Evolutionary conservation across 2,113 vertebrate species (phyloP).

Genomic region (Hiodon alosoides): DNA sequence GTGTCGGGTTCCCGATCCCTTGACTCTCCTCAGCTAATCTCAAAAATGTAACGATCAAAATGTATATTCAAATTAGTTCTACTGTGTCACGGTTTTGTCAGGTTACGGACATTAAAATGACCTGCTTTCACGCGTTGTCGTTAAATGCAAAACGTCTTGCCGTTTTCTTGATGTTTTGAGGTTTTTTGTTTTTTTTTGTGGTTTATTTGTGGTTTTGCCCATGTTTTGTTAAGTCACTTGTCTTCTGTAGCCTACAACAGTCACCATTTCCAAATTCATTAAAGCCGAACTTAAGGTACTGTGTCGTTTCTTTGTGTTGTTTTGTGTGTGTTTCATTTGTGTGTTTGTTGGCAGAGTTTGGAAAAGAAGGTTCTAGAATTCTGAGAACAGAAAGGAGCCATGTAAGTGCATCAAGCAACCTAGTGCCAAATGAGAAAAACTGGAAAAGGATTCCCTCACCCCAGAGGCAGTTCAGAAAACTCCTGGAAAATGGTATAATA

Average conservation of each 20-base stretch:
- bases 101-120: too few relatives aligned
- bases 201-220: background rate
- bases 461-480: too few relatives aligned
- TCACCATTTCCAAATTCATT: constrained; percentile 82
- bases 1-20: background rate
- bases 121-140: background rate
- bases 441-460: too few relatives aligned
- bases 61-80: background rate
- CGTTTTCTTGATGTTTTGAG: constrained; percentile 3
- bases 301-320: constrained; percentile 40
- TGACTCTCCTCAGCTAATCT: background rate
- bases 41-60: background rate
- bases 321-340: constrained; percentile 42
- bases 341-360: constrained; percentile 13
- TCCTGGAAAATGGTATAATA: too few relatives aligned
- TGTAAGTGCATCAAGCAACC: background rate
- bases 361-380: constrained; percentile 14
- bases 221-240: constrained; percentile 24
- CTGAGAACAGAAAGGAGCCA: constrained; percentile 17
- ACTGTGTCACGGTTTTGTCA: background rate
- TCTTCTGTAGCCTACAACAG: constrained; percentile 29
- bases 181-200: background rate
- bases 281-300: constrained; percentile 88
- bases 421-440: too few relatives aligned
- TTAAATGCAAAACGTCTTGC: background rate